Percentiles rank a stretch among this genome's conserved stretches.
phyloP scores from a whole-genome alignment of 2,113 vertebrate genomes.

The Crotalus helleri region DNA sequence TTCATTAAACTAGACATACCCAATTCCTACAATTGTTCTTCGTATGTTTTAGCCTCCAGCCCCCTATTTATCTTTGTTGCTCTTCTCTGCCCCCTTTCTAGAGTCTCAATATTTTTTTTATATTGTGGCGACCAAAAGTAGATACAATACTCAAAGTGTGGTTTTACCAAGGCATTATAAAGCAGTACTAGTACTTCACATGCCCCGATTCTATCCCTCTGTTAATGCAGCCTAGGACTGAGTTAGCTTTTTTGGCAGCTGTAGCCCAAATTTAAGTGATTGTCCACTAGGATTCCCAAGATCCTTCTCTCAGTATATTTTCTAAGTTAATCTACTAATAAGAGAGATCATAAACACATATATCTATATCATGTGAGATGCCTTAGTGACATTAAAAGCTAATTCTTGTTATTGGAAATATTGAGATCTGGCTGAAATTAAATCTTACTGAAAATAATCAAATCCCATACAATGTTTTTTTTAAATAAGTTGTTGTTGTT shows the following conservation, averaged over 20 bases:
- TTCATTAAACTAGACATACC: neutral
- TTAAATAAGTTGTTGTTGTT: too few relatives aligned
- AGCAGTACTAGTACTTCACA: too few relatives aligned
- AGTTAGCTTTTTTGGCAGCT: neutral
- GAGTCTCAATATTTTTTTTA: neutral
- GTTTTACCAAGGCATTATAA: too few relatives aligned
- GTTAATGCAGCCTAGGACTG: neutral
- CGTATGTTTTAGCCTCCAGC: neutral
- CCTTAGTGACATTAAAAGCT: neutral
- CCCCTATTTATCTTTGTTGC: neutral
- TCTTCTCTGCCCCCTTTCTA: neutral
- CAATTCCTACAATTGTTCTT: neutral
- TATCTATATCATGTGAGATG: neutral
- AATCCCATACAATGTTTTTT: neutral
- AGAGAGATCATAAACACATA: neutral
- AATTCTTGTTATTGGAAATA: neutral
- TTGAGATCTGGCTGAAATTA: neutral
- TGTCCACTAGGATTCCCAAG: neutral
- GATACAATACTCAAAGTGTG: neutral
- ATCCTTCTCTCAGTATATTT: neutral
- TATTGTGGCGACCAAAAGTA: neutral
- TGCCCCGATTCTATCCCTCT: too few relatives aligned
- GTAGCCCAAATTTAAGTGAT: neutral
- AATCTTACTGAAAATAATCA: neutral
- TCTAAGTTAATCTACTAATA: neutral